Base-by-base conservation (phyloP, 2,797 vertebrate species). In the Danio kyathit region DNA sequence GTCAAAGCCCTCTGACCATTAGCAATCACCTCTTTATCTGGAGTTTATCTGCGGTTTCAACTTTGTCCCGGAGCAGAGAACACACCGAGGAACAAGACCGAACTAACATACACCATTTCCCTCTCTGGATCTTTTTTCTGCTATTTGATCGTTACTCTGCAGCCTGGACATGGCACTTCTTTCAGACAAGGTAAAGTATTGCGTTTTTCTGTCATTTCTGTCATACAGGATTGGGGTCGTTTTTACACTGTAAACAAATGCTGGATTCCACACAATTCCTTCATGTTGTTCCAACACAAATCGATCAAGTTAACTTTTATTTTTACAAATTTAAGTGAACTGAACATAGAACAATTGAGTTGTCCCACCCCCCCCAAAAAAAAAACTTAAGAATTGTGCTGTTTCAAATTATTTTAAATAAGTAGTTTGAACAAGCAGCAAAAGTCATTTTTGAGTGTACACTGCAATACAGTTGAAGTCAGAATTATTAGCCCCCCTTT, bases 11-110 rank as follows among this genome's bases (percentile, higher is more conserved):
- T 70, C 21, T 49, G 46, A 74, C 70, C 76, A 80, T 60, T 78
- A 63, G 46, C 41, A 49, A 9, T 10, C 38, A 7, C 10, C 82
- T 52, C 80, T 74, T 76, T 76, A 80, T 75, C 66, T 38, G 13
- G 51, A 56, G 56, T 67, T 80, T 74, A 81, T 77, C 78, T 80
- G 49, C 13, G 8, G 64, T 17, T 86, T 75, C 69, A 84, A 84
- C 83, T 86, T 84, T 84, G 83, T 48, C 76, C 82, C 41, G 19
- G 74, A 66, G 52, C 81, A 75, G 21, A 78, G 73, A 66, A 56
- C 64, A 75, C 66, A 83, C 57, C 21, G 59, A 67, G 51, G 14
- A 41, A 67, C 60, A 52, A 7, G 21, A 12, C 6, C 41, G 12
- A 21, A 57, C 59, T 3, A 46, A 56, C 49, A 65, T 12, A 46